Percentiles rank a stretch among this genome's conserved stretches.
These are phyloP conservation scores for Montipora capricornis DNA, from an alignment of 64 coral and sea anemone genomes.

Conservation along the genomic window DNA sequence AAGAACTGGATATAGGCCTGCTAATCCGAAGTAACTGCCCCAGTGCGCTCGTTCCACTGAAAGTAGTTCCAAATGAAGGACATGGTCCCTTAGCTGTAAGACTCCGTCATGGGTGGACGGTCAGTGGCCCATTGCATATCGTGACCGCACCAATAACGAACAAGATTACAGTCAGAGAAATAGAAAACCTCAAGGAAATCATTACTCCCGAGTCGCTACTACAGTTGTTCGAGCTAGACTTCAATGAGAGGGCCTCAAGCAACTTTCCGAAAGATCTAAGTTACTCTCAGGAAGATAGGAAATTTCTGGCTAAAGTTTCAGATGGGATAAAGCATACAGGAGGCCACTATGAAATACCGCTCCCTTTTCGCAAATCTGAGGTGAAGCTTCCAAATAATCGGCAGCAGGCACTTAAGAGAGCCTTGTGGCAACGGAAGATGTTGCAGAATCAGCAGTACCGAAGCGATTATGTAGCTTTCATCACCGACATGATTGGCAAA, in stretches of 20 bases:
- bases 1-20: slow-evolving; percentile 6
- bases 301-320: slow-evolving; percentile 26
- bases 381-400: slow-evolving; percentile 57
- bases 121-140: background rate
- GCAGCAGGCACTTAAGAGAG: slow-evolving; percentile 41
- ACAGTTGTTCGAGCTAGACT: slow-evolving; percentile 66
- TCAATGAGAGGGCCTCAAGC: slow-evolving; percentile 19
- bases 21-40: slow-evolving; percentile 25
- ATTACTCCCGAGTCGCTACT: slow-evolving; percentile 22
- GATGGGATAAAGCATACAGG: slow-evolving; percentile 22
- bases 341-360: slow-evolving; percentile 62
- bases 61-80: slow-evolving; percentile 7
- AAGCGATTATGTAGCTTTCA: slow-evolving; percentile 43
- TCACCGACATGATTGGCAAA: slow-evolving; percentile 12
- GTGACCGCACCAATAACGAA: background rate
- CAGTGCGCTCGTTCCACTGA: background rate
- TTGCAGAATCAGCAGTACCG: slow-evolving; percentile 37
- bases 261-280: slow-evolving; percentile 26
- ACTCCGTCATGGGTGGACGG: slow-evolving; percentile 53
- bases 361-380: slow-evolving; percentile 43
- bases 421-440: slow-evolving; percentile 64
- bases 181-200: slow-evolving; percentile 39
- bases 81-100: slow-evolving; percentile 52
- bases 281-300: slow-evolving; percentile 55
- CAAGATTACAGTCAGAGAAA: slow-evolving; percentile 25